These are phyloP conservation scores for Leucosticte australis DNA, from an alignment of 2,113 vertebrate species.

Conservation along the genomic window DNA sequence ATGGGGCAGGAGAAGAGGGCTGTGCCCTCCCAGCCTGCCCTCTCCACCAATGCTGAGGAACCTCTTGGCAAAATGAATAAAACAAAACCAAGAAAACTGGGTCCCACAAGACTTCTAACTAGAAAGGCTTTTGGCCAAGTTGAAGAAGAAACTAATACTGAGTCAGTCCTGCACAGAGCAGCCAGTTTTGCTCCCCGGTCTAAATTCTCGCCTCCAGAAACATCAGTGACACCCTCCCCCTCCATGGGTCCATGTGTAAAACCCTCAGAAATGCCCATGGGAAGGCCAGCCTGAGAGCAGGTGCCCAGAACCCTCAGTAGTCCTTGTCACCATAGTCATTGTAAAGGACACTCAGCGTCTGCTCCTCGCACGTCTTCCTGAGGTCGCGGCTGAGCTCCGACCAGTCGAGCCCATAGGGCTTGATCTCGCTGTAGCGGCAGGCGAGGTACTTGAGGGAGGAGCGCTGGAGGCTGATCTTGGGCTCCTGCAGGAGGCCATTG, in stretches of 20 bases:
- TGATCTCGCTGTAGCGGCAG: slow-evolving; percentile 96
- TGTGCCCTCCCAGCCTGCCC: background rate
- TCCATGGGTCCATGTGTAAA: slow-evolving; percentile 46
- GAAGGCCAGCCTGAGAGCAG: background rate
- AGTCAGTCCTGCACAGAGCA: slow-evolving; percentile 33
- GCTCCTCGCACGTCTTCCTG: slow-evolving; percentile 93
- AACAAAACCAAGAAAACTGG: slow-evolving; percentile 55
- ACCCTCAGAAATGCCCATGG: background rate
- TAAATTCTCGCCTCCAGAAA: slow-evolving; percentile 11
- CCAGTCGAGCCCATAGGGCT: slow-evolving; percentile 91
- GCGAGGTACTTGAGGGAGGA: slow-evolving; percentile 89
- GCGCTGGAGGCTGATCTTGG: slow-evolving; percentile 89
- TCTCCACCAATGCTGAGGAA: background rate
- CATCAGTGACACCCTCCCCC: background rate
- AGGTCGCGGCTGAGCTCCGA: slow-evolving; percentile 88
- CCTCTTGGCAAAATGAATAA: slow-evolving; percentile 36
- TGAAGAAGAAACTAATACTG: slow-evolving; percentile 34
- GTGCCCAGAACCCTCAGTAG: slow-evolving; percentile 70
- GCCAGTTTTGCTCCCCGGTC: background rate
- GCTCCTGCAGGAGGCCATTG: slow-evolving; percentile 90
- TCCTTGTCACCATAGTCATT: slow-evolving; percentile 97
- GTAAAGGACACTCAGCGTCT: slow-evolving; percentile 89
- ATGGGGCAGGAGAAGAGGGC: background rate
- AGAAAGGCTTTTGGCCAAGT: slow-evolving; percentile 30
- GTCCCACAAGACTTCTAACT: slow-evolving; percentile 49